These are phyloP conservation scores for Salpingus planirostris DNA, from an alignment of 2,888 invertebrate genomes.

Conservation along the genomic window DNA sequence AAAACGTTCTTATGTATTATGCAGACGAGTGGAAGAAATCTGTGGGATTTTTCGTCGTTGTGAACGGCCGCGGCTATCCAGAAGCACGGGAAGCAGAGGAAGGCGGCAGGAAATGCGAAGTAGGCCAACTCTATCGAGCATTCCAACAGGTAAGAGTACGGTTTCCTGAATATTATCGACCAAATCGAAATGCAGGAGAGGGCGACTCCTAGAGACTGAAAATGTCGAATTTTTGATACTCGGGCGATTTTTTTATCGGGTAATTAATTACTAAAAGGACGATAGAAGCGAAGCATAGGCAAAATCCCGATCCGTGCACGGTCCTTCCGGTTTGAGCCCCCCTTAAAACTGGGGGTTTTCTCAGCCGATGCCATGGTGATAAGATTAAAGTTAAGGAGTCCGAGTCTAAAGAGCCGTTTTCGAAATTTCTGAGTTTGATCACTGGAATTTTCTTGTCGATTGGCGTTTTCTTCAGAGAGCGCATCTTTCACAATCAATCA, in stretches of 20 bases:
- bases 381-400: no score
- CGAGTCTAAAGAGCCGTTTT: no score
- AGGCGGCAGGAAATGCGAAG: conserved; percentile 4
- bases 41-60: conserved; percentile 6
- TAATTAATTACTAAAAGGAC: conserved; percentile 3
- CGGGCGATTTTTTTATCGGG: not conserved
- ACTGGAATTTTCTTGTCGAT: no score
- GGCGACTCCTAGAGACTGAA: conserved; percentile 4
- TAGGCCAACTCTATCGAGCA: conserved; percentile 3
- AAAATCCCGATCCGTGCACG: conserved; percentile 3
- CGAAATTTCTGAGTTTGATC: no score
- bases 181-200: conserved; percentile 3
- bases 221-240: not conserved
- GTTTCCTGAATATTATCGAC: conserved; percentile 3
- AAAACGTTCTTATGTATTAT: no score
- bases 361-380: no score
- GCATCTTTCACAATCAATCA: no score
- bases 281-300: conserved; percentile 4
- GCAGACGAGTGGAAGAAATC: conserved; percentile 4
- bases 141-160: conserved; percentile 2
- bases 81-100: conserved; percentile 6
- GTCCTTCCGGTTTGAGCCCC: conserved; percentile 8
- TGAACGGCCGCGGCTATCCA: conserved; percentile 8
- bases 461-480: no score
- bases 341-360: no score